A percentile compares a stretch with the other conserved stretches of the same genome.
Evolutionary conservation across 1,140 invertebrate species (phyloP).

Genomic region (Drosophila tristis): DNA sequence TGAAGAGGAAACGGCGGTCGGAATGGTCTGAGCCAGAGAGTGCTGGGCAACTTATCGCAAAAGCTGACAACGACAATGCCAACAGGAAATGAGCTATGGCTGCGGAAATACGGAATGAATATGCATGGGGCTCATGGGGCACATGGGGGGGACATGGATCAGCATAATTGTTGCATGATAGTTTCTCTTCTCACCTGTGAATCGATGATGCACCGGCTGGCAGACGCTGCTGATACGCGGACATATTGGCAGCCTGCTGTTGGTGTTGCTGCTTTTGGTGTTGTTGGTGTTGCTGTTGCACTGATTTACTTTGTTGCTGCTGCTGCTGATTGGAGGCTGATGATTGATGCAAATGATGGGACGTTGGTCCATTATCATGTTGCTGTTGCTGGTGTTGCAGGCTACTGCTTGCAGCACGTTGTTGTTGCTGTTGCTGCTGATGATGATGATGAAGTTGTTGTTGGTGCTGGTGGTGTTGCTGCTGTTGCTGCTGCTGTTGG

Average conservation of each 20-base stretch:
- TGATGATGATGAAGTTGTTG: constrained; percentile 60
- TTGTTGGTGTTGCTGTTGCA: constrained; percentile 52
- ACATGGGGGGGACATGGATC: background rate
- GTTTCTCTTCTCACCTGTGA: constrained; percentile 73
- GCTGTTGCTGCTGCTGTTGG: constrained; percentile 54
- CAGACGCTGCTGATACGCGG: constrained; percentile 81
- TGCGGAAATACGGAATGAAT: constrained; percentile 48
- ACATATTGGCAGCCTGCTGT: constrained; percentile 76
- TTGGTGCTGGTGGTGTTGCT: constrained; percentile 46
- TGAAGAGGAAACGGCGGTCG: too few relatives aligned
- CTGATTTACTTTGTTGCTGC: constrained; percentile 61
- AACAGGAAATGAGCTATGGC: constrained; percentile 68
- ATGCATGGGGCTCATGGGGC: background rate
- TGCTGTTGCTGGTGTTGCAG: constrained; percentile 74
- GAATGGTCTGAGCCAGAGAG: too few relatives aligned
- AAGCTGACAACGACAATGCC: constrained; percentile 30
- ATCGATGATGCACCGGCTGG: constrained; percentile 78
- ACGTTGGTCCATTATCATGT: constrained; percentile 82
- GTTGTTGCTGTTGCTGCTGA: constrained; percentile 51
- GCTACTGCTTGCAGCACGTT: constrained; percentile 67
- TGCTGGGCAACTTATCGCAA: too few relatives aligned
- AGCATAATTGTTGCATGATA: constrained; percentile 5
- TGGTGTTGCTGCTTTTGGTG: constrained; percentile 62
- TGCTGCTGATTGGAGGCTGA: constrained; percentile 71
- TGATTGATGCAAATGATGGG: constrained; percentile 75